phyloP scores from a whole-genome alignment of 2,888 invertebrate species.

The Chrysopilus asiliformis region DNA sequence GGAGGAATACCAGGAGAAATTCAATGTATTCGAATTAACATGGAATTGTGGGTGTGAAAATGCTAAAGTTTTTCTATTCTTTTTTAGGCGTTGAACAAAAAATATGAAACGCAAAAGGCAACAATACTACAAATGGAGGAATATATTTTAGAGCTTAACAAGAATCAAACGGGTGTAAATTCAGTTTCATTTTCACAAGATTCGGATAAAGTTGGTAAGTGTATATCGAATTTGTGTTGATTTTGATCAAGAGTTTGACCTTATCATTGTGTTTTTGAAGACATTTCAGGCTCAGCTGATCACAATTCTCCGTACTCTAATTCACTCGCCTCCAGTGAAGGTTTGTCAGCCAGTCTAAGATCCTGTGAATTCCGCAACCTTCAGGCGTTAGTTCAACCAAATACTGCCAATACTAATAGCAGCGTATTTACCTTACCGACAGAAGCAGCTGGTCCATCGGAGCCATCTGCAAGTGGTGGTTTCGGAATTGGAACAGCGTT shows the following conservation, averaged over 20 bases:
- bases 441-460: too few species aligned
- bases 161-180: slow-evolving; percentile 29
- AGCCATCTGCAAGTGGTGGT: too few species aligned
- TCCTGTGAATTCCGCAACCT: slow-evolving; percentile 47
- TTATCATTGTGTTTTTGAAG: slow-evolving; percentile 19
- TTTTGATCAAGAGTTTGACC: not conserved
- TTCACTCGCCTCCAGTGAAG: slow-evolving; percentile 48
- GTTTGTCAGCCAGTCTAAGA: slow-evolving; percentile 34
- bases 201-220: slow-evolving; percentile 32
- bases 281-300: slow-evolving; percentile 39
- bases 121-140: slow-evolving; percentile 44
- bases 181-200: slow-evolving; percentile 31
- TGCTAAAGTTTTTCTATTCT: slow-evolving; percentile 6
- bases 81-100: slow-evolving; percentile 42
- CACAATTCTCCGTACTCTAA: slow-evolving; percentile 49
- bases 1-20: slow-evolving; percentile 45
- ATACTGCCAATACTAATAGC: slow-evolving; percentile 8
- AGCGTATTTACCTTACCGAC: too few species aligned
- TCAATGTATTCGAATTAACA: slow-evolving; percentile 36
- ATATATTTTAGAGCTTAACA: slow-evolving; percentile 40
- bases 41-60: too few species aligned
- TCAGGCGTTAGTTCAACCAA: slow-evolving; percentile 36
- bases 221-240: not conserved
- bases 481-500: not conserved
- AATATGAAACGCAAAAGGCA: slow-evolving; percentile 42